phyloP scores from a whole-genome alignment of 2,888 invertebrate species.

The Lithophane ornitopus region DNA sequence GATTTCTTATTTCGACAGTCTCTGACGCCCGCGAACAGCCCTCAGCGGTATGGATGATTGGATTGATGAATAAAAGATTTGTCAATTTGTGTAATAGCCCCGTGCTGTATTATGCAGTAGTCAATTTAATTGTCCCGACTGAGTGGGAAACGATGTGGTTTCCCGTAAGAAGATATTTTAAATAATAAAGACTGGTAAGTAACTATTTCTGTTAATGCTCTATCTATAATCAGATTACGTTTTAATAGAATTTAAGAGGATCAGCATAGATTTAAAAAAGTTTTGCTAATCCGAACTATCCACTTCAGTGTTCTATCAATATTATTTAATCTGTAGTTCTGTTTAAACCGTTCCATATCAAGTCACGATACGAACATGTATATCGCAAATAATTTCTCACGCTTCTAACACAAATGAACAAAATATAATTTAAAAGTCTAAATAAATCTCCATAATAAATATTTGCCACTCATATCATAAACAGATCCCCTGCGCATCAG shows the following conservation, averaged over 20 bases:
- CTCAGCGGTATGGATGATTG: constrained; percentile 86
- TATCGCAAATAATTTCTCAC: not conserved
- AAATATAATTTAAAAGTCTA: not conserved
- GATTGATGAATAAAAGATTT: constrained; percentile 89
- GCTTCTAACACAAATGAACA: not conserved
- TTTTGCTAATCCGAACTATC: not conserved
- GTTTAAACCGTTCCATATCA: not conserved
- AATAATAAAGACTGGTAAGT: constrained; percentile 46
- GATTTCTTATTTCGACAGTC: constrained; percentile 81
- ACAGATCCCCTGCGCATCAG: constrained; percentile 41
- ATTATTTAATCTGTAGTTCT: not conserved
- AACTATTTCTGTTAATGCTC: constrained; percentile 14
- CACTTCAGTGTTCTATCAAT: not conserved
- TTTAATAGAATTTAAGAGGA: not conserved
- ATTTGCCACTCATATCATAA: constrained; percentile 41
- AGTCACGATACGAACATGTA: not conserved
- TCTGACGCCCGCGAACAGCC: constrained; percentile 86
- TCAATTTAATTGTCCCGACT: constrained; percentile 79
- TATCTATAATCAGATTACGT: not conserved
- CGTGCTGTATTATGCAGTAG: constrained; percentile 84
- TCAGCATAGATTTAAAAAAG: not conserved
- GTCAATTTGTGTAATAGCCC: constrained; percentile 87
- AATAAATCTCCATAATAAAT: constrained; percentile 19
- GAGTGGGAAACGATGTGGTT: constrained; percentile 60
- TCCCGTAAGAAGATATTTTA: constrained; percentile 58